Percentiles rank a stretch among this genome's conserved stretches.
These are phyloP conservation scores for Thecophora atra DNA, from an alignment of 2,888 invertebrate genomes.

Conservation along the genomic window DNA sequence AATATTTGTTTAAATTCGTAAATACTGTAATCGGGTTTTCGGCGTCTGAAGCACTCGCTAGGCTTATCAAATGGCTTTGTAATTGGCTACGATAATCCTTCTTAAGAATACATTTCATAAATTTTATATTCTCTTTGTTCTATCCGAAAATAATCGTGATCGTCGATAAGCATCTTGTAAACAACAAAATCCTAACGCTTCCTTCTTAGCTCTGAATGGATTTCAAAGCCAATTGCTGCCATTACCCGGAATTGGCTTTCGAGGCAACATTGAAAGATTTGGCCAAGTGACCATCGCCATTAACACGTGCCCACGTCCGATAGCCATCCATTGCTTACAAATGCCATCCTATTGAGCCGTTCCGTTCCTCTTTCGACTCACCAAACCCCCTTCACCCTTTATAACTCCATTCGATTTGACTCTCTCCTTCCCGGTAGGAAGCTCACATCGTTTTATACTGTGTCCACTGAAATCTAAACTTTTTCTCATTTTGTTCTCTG, in stretches of 20 bases:
- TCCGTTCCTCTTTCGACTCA: neutral
- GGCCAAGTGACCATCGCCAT: slow-evolving; percentile 13
- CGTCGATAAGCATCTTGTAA: too few relatives aligned
- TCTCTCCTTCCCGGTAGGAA: neutral
- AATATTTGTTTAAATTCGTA: too few relatives aligned
- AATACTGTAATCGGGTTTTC: too few relatives aligned
- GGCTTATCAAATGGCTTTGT: too few relatives aligned
- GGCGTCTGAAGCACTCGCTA: too few relatives aligned
- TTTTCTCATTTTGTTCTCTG: neutral
- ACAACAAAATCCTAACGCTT: too few relatives aligned
- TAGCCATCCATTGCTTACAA: neutral
- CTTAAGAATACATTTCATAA: too few relatives aligned
- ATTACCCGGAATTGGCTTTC: neutral
- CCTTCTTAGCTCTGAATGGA: too few relatives aligned
- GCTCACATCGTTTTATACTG: slow-evolving; percentile 6
- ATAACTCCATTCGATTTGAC: slow-evolving; percentile 13
- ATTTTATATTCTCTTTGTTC: too few relatives aligned
- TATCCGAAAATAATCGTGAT: too few relatives aligned
- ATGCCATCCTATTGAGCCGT: neutral
- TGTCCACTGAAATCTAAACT: slow-evolving; percentile 28
- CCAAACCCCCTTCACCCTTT: neutral
- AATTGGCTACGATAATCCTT: too few relatives aligned
- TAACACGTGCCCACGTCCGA: slow-evolving; percentile 14
- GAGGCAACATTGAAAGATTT: slow-evolving; percentile 22
- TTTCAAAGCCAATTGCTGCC: too few relatives aligned